A percentile compares a stretch with the other conserved stretches of the same genome.
Conservation (phyloP, 2,888 invertebrate genomes). For the Maniola hyperantus region DNA sequence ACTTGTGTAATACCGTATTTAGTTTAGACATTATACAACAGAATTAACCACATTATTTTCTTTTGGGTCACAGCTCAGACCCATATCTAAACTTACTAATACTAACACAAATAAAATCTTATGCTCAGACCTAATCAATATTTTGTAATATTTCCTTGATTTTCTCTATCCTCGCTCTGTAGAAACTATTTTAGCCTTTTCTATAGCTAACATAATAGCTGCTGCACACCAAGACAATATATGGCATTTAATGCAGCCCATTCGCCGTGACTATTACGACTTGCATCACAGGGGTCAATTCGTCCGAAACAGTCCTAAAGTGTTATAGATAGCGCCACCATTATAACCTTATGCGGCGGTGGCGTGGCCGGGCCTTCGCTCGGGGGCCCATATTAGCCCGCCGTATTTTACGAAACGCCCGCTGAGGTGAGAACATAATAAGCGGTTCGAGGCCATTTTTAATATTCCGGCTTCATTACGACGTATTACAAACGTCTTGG, state of each 20-base stretch:
- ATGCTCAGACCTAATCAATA: too few relatives aligned
- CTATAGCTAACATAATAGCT: background rate
- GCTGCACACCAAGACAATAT: background rate
- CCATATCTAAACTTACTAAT: too few relatives aligned
- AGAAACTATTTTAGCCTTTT: background rate
- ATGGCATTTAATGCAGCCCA: background rate
- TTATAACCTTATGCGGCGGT: slow-evolving; percentile 56
- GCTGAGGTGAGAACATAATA: slow-evolving; percentile 82
- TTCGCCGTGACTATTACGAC: slow-evolving; percentile 4
- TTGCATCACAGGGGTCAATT: slow-evolving; percentile 5
- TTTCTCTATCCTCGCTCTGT: too few relatives aligned
- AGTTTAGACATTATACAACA: too few relatives aligned
- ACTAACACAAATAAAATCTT: too few relatives aligned
- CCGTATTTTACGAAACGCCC: slow-evolving; percentile 77
- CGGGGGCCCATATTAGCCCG: slow-evolving; percentile 71
- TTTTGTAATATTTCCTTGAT: too few relatives aligned
- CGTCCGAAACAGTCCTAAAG: slow-evolving; percentile 13
- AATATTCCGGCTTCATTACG: slow-evolving; percentile 82
- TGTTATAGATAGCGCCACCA: slow-evolving; percentile 61
- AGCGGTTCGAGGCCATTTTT: slow-evolving; percentile 80
- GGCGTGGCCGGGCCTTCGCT: slow-evolving; percentile 43
- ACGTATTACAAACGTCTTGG: slow-evolving; percentile 81
- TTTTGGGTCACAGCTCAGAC: too few relatives aligned
- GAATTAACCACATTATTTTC: too few relatives aligned
- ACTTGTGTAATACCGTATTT: too few relatives aligned